phyloP scores from a whole-genome alignment of 2,888 invertebrate species.

The Eremobia ochroleuca region DNA sequence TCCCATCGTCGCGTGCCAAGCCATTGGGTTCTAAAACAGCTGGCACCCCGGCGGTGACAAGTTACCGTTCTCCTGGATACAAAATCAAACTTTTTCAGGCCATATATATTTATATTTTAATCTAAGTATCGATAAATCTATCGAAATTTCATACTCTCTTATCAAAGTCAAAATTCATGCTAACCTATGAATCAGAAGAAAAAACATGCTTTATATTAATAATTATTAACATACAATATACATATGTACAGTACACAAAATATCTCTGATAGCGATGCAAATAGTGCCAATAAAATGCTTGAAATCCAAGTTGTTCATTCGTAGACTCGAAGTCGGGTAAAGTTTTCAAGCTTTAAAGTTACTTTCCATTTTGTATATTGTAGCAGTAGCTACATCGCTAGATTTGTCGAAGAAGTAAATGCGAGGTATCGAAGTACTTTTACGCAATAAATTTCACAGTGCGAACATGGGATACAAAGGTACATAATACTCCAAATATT shows the following conservation, averaged over 20 bases:
- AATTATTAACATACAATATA: slow-evolving; percentile 2
- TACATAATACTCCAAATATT: slow-evolving; percentile 25
- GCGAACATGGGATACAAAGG: neutral
- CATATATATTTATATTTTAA: too few species aligned
- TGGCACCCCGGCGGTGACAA: too few species aligned
- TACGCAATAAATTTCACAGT: neutral
- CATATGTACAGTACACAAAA: neutral
- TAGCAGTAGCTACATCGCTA: neutral
- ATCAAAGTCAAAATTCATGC: too few species aligned
- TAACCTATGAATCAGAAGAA: neutral
- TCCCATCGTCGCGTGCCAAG: too few species aligned
- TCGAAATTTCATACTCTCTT: too few species aligned
- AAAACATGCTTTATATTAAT: neutral
- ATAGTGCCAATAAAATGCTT: neutral
- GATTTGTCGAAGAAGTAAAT: neutral
- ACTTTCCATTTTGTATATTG: neutral
- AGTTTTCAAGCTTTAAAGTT: slow-evolving; percentile 13
- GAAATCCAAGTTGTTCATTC: slow-evolving; percentile 15
- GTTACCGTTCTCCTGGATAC: too few species aligned
- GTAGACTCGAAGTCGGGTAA: slow-evolving; percentile 1
- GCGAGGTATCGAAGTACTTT: neutral
- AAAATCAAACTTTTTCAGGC: too few species aligned
- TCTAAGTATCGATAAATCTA: too few species aligned
- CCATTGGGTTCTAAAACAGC: too few species aligned
- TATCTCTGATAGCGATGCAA: neutral